Base-by-base conservation (phyloP, 37 sponge, comb jelly and placozoan genomes). In the Tethya wilhelma region DNA sequence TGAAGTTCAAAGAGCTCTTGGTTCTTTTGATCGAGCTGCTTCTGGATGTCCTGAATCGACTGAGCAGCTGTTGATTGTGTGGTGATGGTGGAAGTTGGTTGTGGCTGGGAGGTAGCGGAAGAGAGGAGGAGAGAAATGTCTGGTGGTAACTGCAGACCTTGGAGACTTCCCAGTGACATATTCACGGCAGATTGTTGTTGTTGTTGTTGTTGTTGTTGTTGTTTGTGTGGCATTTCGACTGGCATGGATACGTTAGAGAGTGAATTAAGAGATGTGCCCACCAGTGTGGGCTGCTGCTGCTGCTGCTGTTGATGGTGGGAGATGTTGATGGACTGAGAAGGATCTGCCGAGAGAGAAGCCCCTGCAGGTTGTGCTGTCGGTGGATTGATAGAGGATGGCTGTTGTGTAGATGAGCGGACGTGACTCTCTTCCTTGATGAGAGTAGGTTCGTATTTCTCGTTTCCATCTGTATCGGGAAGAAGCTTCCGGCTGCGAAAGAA, bases 1-100 rank as follows among this genome's bases (percentile, higher is more conserved):
- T 91, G 87, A 45, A 78, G 39, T 22, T 77, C 79, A 34, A 86
- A 86, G 43, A 91, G 34, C 59, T 86, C 87, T 36, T 71, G 20
- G 59, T 78, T 81, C 79, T 86, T 91, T 1, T 29, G 22, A 46
- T 81, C 72, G 4, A 91, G 58, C 62, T 86, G 67, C 33, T 67
- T 69, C 72, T 78, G 65, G 1, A 83, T 20, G 8, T 79, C 85
- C 38, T 55, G 44, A 28, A 57, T 34, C n/a, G 2, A 23, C 12
- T 28, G 44, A 41, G n/a, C n/a, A n/a, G n/a, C n/a, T n/a, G n/a
- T n/a, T n/a, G n/a, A n/a, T n/a, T n/a, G n/a, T n/a, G n/a, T n/a
- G n/a, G n/a, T n/a, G n/a, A 40, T 11, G 23, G 25, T 8, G 42
- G 31, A 64, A 38, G 4, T 44, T 4, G 4, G 6, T 43, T 4